Percentiles rank a stretch among this genome's conserved stretches.
Evolutionary conservation across 2,113 vertebrate species (phyloP).

Genomic region (Corydoras sp.): DNA sequence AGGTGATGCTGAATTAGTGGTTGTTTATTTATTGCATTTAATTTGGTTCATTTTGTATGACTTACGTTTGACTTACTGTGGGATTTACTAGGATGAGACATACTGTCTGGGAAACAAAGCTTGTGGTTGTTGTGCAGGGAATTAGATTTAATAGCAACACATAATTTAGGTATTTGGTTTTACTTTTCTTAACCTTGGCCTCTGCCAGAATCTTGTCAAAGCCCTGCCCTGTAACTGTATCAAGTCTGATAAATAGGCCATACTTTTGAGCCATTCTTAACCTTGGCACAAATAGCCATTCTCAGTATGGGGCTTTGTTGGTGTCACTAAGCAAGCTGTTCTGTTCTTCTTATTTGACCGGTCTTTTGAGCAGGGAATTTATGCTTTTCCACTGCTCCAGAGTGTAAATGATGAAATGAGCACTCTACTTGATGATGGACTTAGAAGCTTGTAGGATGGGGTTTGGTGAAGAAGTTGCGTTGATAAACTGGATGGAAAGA

Average conservation of each 20-base stretch:
- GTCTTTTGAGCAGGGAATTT: slow-evolving; percentile 17
- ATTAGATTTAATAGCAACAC: slow-evolving; percentile 2
- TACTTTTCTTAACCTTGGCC: not conserved
- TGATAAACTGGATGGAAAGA: not conserved
- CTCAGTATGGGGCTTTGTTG: slow-evolving; percentile 9
- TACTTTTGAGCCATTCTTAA: slow-evolving; percentile 9
- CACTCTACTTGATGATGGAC: slow-evolving; percentile 6
- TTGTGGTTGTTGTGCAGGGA: slow-evolving; percentile 5
- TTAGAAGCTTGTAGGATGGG: slow-evolving; percentile 6
- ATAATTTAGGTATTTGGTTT: not conserved
- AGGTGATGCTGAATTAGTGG: no score
- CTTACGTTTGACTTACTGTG: not conserved
- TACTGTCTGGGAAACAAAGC: slow-evolving; percentile 19
- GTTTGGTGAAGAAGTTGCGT: not conserved
- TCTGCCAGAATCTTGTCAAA: not conserved
- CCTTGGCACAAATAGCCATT: not conserved
- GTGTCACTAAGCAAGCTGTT: not conserved
- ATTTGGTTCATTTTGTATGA: not conserved
- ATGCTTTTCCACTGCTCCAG: slow-evolving; percentile 5
- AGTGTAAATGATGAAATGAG: slow-evolving; percentile 21
- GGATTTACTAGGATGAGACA: not conserved
- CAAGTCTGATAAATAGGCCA: slow-evolving; percentile 2
- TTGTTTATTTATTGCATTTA: no score
- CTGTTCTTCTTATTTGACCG: not conserved
- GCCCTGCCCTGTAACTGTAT: not conserved